phyloP scores from a whole-genome alignment of 2,113 vertebrate genomes.

The Notarius quadriscutis region DNA sequence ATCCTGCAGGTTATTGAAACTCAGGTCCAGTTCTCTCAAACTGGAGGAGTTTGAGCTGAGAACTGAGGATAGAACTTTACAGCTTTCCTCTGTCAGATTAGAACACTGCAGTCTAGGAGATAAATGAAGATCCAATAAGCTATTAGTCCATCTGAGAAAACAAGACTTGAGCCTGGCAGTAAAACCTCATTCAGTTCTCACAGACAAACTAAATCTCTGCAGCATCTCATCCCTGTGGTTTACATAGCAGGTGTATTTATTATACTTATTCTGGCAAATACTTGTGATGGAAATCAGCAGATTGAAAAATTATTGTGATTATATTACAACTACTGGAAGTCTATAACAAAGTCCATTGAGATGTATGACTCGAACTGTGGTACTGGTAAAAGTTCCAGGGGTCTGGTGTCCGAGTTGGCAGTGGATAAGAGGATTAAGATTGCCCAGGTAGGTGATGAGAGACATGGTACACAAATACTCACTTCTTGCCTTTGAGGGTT shows the following conservation, averaged over 20 bases:
- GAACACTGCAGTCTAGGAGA: neutral
- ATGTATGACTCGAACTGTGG: too few relatives aligned
- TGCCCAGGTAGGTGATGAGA: neutral
- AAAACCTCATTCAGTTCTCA: neutral
- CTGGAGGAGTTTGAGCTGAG: too few relatives aligned
- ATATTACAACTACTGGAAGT: neutral
- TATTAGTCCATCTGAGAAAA: neutral
- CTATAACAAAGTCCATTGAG: neutral
- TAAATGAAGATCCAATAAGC: neutral
- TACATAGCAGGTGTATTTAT: neutral
- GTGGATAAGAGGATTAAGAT: neutral
- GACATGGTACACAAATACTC: too few relatives aligned
- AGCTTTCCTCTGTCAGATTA: neutral
- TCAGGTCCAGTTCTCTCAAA: conserved; percentile 3
- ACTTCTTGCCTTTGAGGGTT: too few relatives aligned
- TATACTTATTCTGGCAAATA: neutral
- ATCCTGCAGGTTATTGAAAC: neutral
- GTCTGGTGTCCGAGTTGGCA: neutral
- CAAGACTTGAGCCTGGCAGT: neutral
- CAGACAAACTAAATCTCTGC: neutral
- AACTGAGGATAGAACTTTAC: too few relatives aligned
- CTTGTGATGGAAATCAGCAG: neutral
- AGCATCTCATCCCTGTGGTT: neutral
- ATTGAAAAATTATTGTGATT: neutral
- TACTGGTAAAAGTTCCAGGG: neutral